A percentile compares a stretch with the other conserved stretches of the same genome.
These are phyloP conservation scores for Tiliacea citrago DNA, from an alignment of 2,888 invertebrate species.

Conservation along the genomic window DNA sequence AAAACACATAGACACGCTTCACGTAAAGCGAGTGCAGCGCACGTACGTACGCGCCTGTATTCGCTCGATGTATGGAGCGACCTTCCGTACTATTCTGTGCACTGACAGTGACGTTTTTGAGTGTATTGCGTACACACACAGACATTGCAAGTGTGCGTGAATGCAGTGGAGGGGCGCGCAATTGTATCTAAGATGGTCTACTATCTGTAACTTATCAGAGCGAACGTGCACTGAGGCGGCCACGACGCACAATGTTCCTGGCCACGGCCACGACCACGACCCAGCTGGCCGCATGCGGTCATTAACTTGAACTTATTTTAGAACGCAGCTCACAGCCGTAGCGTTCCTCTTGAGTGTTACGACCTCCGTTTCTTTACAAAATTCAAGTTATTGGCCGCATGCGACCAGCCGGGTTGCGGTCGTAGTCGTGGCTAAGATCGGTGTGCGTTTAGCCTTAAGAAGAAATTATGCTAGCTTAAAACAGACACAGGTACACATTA, in stretches of 20 bases:
- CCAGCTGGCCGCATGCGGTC: not conserved
- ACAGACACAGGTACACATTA: not conserved
- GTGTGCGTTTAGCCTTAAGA: not conserved
- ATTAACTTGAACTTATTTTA: not conserved
- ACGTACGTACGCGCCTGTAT: not conserved
- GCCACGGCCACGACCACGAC: not conserved
- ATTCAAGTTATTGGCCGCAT: not conserved
- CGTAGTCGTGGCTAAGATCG: not conserved
- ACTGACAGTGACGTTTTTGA: no score
- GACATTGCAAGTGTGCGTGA: not conserved
- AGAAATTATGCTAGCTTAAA: not conserved
- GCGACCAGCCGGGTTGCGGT: not conserved
- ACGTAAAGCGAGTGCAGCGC: not conserved
- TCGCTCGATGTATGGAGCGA: not conserved
- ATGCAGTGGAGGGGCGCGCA: not conserved
- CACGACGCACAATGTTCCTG: not conserved
- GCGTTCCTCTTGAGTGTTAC: not conserved
- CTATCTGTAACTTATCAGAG: not conserved
- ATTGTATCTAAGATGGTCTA: conserved; percentile 7
- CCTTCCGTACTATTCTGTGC: no score
- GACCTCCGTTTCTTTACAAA: not conserved
- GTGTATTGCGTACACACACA: not conserved
- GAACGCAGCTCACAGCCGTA: not conserved
- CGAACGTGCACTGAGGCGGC: not conserved
- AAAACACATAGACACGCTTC: not conserved